Conservation (phyloP, 2,113 vertebrate species). For the Heteronetta atricapilla region DNA sequence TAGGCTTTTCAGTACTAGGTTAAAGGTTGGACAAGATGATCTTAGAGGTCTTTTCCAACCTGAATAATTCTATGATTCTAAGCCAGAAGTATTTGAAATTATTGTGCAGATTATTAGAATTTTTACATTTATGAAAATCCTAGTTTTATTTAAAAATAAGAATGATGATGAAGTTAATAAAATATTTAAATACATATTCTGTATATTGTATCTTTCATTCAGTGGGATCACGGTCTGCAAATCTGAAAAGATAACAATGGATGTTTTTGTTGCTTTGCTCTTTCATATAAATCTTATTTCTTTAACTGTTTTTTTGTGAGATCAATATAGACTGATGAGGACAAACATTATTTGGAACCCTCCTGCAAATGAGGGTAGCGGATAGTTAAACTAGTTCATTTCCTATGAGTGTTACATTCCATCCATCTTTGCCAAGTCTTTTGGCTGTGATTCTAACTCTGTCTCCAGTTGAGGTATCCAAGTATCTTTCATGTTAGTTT, state of each 20-base stretch:
- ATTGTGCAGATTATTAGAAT: neutral
- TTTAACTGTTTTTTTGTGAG: neutral
- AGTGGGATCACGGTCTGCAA: neutral
- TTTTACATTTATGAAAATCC: neutral
- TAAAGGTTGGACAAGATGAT: no score
- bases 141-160: neutral
- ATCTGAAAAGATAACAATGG: neutral
- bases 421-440: neutral
- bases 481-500: neutral
- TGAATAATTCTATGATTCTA: no score
- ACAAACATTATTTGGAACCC: neutral
- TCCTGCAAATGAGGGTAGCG: neutral
- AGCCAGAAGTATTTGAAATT: neutral
- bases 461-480: neutral
- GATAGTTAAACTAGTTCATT: neutral
- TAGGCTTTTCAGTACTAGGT: no score
- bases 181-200: neutral
- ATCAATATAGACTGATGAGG: neutral
- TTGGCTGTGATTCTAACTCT: neutral
- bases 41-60: no score
- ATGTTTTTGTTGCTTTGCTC: accelerated
- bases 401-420: neutral
- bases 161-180: neutral
- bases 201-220: neutral
- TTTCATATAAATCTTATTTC: neutral